These are phyloP conservation scores for Vulpes lagopus DNA, from an alignment of 2,113 vertebrate species.

Conservation along the genomic window DNA sequence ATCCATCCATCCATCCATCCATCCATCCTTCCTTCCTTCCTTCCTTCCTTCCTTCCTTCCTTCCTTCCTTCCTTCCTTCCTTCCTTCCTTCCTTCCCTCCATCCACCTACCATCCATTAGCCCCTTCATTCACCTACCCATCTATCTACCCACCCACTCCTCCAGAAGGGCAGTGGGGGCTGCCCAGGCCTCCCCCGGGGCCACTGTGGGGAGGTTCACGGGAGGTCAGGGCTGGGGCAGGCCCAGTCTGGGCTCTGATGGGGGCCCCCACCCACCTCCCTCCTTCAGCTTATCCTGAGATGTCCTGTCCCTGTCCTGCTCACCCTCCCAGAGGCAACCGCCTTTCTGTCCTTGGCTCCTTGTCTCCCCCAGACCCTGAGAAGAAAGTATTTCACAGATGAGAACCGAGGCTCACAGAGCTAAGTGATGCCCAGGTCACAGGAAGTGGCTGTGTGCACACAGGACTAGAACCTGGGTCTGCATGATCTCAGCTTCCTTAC, in stretches of 20 bases:
- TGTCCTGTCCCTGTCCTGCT: rapidly evolving
- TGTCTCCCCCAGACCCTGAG: neutral
- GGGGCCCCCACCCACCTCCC: neutral
- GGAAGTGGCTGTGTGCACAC: no score
- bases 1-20: no score
- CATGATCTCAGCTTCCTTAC: no score
- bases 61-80: no score
- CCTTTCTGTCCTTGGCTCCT: neutral
- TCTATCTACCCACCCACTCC: no score
- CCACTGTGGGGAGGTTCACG: rapidly evolving
- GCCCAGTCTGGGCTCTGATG: neutral
- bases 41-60: no score
- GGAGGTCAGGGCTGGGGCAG: neutral
- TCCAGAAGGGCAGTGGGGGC: neutral
- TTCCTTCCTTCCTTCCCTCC: no score
- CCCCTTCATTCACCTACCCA: no score
- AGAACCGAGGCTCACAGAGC: neutral
- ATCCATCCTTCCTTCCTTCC: no score
- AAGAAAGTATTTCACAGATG: neutral
- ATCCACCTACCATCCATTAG: no score
- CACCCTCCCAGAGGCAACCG: neutral
- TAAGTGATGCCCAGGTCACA: neutral
- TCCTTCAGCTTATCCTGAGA: neutral
- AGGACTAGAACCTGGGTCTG: neutral
- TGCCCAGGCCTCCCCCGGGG: neutral